These are phyloP conservation scores for Ostrea edulis DNA, from an alignment of 1,140 invertebrate genomes.

Conservation along the genomic window DNA sequence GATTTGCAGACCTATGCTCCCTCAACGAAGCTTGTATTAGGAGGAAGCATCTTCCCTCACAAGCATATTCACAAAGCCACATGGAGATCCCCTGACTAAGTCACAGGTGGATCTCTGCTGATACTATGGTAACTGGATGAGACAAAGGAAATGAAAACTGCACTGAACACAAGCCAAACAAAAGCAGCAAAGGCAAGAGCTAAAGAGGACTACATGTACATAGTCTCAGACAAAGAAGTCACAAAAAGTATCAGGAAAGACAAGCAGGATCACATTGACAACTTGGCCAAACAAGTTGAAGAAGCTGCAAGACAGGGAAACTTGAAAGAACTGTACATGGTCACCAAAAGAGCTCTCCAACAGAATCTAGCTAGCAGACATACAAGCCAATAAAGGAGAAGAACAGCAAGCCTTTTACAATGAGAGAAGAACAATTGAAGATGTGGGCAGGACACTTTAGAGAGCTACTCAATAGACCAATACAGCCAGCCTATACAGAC, in stretches of 20 bases:
- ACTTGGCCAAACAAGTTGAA: too few relatives aligned
- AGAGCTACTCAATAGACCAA: too few relatives aligned
- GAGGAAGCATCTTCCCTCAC: constrained; percentile 59
- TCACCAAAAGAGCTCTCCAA: constrained; percentile 44
- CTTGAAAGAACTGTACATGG: too few relatives aligned
- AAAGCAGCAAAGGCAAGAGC: neutral
- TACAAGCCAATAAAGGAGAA: neutral
- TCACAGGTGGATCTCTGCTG: neutral
- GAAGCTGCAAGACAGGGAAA: too few relatives aligned
- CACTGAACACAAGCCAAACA: too few relatives aligned
- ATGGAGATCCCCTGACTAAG: neutral
- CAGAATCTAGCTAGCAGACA: constrained; percentile 30
- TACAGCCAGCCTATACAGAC: too few relatives aligned
- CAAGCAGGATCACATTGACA: too few relatives aligned
- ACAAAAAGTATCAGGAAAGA: neutral
- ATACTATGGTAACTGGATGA: neutral
- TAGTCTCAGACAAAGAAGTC: too few relatives aligned
- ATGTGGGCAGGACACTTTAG: too few relatives aligned
- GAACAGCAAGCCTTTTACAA: neutral
- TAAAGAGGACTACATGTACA: neutral
- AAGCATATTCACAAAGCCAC: neutral
- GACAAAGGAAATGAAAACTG: too few relatives aligned
- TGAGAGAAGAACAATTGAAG: too few relatives aligned
- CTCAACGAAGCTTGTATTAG: constrained; percentile 60
- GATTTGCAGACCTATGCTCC: constrained; percentile 52